Evolutionary conservation across 2,797 vertebrate species (phyloP).

Genomic region (Oreonectes daqikongensis): DNA sequence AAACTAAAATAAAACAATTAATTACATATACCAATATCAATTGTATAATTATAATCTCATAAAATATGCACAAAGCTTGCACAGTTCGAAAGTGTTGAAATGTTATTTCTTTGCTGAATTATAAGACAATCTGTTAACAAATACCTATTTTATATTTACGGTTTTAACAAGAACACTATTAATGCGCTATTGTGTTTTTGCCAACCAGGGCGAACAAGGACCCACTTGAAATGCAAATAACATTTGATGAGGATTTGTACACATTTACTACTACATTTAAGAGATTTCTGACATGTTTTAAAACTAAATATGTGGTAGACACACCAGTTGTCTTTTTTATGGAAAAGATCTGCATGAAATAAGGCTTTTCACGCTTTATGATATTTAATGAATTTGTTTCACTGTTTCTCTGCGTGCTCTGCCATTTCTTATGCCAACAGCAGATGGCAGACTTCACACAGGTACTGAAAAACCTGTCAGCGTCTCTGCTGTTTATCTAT

Average conservation of each 20-base stretch:
- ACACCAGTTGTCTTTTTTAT: neutral
- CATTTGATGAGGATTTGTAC: neutral
- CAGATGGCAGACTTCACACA: constrained; percentile 38
- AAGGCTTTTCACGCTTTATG: neutral
- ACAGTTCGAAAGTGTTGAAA: too few species aligned
- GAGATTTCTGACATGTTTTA: neutral
- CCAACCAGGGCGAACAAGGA: too few species aligned
- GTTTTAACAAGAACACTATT: too few species aligned
- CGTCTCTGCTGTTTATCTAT: neutral
- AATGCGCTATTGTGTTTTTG: too few species aligned
- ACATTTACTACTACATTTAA: neutral
- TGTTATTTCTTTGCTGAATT: too few species aligned
- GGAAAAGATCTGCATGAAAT: neutral
- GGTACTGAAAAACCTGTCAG: too few species aligned
- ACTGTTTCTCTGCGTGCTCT: neutral
- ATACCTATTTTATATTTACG: too few species aligned
- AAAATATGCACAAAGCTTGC: too few species aligned
- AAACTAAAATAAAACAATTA: neutral
- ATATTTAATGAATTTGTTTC: neutral
- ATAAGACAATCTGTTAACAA: too few species aligned
- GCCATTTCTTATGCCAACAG: neutral
- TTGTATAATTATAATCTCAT: too few species aligned
- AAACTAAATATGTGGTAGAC: neutral
- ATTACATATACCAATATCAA: too few species aligned
- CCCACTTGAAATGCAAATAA: too few species aligned